These are phyloP conservation scores for Hormaphis cornu DNA, from an alignment of 1,140 invertebrate species.

Conservation along the genomic window DNA sequence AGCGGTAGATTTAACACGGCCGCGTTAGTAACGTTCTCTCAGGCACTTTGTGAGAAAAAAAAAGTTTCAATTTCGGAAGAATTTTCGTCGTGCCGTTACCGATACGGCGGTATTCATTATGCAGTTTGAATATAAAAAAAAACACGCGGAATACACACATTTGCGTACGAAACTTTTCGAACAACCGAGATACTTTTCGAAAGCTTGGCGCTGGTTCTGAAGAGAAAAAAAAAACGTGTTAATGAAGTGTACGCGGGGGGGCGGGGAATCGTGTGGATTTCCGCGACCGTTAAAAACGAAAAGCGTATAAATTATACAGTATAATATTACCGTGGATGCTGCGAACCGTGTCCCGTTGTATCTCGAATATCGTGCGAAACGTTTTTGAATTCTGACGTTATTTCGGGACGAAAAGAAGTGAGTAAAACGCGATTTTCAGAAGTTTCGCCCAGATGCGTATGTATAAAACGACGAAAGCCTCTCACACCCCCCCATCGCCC, in stretches of 20 bases:
- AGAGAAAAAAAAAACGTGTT: not conserved
- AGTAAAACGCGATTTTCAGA: constrained; percentile 5
- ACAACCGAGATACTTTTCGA: not conserved
- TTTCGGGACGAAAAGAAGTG: not conserved
- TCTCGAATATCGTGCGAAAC: not conserved
- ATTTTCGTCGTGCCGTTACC: not conserved
- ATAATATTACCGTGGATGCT: too few relatives aligned
- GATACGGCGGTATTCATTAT: too few relatives aligned
- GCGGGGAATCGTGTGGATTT: not conserved
- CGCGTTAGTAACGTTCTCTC: too few relatives aligned
- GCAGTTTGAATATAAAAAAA: too few relatives aligned
- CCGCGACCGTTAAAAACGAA: not conserved
- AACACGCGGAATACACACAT: not conserved
- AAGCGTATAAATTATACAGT: not conserved
- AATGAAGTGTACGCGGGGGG: not conserved
- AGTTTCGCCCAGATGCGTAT: not conserved
- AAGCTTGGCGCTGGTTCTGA: too few relatives aligned
- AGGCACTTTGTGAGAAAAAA: too few relatives aligned
- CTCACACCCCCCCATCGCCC: not conserved
- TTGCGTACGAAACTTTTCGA: not conserved
- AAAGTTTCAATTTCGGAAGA: not conserved
- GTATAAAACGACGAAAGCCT: not conserved
- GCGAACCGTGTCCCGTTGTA: too few relatives aligned
- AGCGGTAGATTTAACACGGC: too few relatives aligned
- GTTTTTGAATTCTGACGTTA: constrained; percentile 21